Percentiles rank a stretch among this genome's conserved stretches.
phyloP scores from a whole-genome alignment of 2,113 vertebrate genomes.

The Hippocampus mohnikei region DNA sequence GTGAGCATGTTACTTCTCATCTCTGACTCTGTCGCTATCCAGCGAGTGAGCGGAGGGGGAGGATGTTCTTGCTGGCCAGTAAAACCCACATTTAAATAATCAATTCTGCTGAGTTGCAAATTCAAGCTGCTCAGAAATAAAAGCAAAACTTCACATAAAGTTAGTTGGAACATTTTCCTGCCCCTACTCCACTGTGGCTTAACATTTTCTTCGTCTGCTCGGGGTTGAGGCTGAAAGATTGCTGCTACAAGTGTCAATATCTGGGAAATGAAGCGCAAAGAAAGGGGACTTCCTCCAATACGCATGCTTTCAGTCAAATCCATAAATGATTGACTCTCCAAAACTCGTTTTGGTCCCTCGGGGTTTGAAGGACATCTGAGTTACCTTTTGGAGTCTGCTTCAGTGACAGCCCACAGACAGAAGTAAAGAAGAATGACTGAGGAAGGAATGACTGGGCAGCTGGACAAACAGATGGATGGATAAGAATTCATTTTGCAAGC shows the following conservation, averaged over 20 bases:
- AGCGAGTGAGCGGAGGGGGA: slow-evolving; percentile 11
- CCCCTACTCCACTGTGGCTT: slow-evolving; percentile 2
- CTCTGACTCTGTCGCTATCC: slow-evolving; percentile 22
- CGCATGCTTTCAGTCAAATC: slow-evolving; percentile 44
- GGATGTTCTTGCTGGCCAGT: slow-evolving; percentile 11
- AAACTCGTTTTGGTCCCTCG: slow-evolving; percentile 33
- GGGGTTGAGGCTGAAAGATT: slow-evolving; percentile 20
- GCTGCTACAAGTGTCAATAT: slow-evolving; percentile 30
- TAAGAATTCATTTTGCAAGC: not conserved
- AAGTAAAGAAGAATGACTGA: no score
- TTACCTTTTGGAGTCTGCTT: not conserved
- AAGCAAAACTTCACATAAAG: slow-evolving; percentile 14
- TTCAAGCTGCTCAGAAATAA: slow-evolving; percentile 42
- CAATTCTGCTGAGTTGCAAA: slow-evolving; percentile 27
- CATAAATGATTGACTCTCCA: slow-evolving; percentile 48
- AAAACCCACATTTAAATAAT: slow-evolving; percentile 20
- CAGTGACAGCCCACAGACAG: not conserved
- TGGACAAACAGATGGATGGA: not conserved
- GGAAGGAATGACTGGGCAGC: not conserved
- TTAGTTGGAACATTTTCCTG: slow-evolving; percentile 32
- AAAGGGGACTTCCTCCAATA: slow-evolving; percentile 28
- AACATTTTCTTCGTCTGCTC: slow-evolving; percentile 26
- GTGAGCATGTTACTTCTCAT: slow-evolving; percentile 35
- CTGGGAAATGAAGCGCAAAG: slow-evolving; percentile 15
- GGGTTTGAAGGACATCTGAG: slow-evolving; percentile 1